Percentiles rank a stretch among this genome's conserved stretches.
Conservation (phyloP, 1,140 invertebrate species). For the Oscheius sp. region DNA sequence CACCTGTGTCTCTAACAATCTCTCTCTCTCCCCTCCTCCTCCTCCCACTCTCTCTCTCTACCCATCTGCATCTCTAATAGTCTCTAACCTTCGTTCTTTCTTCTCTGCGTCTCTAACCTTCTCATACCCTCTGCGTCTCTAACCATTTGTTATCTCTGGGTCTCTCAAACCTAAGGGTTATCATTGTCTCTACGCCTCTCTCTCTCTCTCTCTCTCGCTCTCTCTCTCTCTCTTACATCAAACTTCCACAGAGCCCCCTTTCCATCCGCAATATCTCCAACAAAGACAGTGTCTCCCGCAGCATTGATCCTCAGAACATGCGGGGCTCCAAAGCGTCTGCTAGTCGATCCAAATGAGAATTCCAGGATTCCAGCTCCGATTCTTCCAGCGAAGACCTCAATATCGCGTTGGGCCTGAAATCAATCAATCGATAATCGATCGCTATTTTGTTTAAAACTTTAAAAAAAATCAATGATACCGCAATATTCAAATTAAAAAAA, state of each 20-base stretch:
- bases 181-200: no score
- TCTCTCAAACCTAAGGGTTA: no score
- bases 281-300: slow-evolving; percentile 37
- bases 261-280: slow-evolving; percentile 54
- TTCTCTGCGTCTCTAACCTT: no score
- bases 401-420: slow-evolving; percentile 20
- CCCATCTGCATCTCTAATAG: no score
- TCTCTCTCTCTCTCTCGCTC: no score
- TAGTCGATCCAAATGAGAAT: slow-evolving; percentile 22
- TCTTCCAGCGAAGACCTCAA: slow-evolving; percentile 39
- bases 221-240: no score
- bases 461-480: background rate
- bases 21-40: no score
- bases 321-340: slow-evolving; percentile 42
- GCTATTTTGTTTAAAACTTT: background rate
- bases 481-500: slow-evolving; percentile 3
- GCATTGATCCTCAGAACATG: slow-evolving; percentile 48
- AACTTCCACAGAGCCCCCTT: slow-evolving; percentile 53
- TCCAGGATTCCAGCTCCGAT: slow-evolving; percentile 24
- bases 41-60: no score
- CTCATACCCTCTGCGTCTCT: no score
- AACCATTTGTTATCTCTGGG: no score
- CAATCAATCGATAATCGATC: slow-evolving; percentile 39
- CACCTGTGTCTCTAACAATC: no score
- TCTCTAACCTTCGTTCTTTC: no score